Base-by-base conservation (phyloP, 2,888 invertebrate genomes). In the Amiota minor region DNA sequence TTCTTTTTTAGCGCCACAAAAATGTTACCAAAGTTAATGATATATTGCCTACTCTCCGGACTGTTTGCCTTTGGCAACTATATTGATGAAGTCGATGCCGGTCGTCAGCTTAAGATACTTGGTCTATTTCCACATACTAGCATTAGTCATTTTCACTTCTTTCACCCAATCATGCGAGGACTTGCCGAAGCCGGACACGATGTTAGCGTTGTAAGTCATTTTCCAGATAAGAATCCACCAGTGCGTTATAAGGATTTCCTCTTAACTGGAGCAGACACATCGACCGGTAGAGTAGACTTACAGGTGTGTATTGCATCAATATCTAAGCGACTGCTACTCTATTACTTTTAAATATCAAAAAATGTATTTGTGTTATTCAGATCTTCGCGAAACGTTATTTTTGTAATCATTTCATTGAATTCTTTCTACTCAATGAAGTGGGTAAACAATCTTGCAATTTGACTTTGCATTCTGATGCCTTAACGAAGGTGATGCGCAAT, bases 101-200 rank as follows among this genome's bases (percentile, higher is more conserved):
- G 79, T 14, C 76, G 78, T 9, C 86, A 80, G 61, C 75, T 87
- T 0, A 87, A 88, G 67, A 86, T 91, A 46, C 81, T 91, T 18
- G 91, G 90, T 9, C 71, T 91, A 49, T 91, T 91, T 81, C 91
- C 91, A 2, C 89, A 90, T 83, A 89, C 89, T 4, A 90, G 89
- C 9, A 77, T 89, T 20, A 91, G 91, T 75, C 91, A 91, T 79
- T 91, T 91, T 82, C 86, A 89, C 45, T 90, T 91, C 81, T 91
- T 91, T 74, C 90, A 91, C 75, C 88, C 90, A 10, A 87, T 91
- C 9, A 85, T 91, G 82, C 86, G 89, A n/a, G 90, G 89, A 14
- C 82, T 91, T 50, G 91, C 90, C 1, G 87, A 89, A 72, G 86
- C 88, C 49, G 91, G 91, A 0, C 91, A 91, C 76, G 88, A 91